Evolutionary conservation across 2,888 invertebrate genomes (phyloP).

Genomic region (Galeopsomyia nigrocyanea): DNA sequence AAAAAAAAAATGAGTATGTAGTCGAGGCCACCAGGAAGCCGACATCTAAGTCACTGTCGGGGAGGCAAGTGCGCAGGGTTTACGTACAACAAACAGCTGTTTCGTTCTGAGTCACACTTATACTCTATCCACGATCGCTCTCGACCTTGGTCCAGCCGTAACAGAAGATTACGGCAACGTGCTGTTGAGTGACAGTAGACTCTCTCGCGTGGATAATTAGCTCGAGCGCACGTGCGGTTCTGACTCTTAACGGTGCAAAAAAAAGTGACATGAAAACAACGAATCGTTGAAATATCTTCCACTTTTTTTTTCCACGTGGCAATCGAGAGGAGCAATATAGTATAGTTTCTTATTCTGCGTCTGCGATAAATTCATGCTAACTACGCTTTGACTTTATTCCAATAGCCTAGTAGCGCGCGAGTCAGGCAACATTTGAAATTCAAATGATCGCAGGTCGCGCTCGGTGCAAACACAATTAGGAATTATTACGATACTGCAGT

Average conservation of each 20-base stretch:
- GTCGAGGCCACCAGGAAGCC: conserved; percentile 66
- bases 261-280: not conserved
- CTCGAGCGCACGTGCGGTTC: conserved; percentile 36
- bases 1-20: conserved; percentile 25
- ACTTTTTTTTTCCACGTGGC: too few relatives aligned
- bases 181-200: conserved; percentile 27
- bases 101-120: conserved; percentile 54
- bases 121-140: conserved; percentile 2
- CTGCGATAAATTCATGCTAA: conserved; percentile 19
- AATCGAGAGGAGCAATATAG: too few relatives aligned
- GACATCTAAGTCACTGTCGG: conserved; percentile 58
- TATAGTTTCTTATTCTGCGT: too few relatives aligned
- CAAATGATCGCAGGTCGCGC: conserved; percentile 35
- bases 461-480: conserved; percentile 36
- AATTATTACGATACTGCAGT: conserved; percentile 26
- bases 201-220: conserved; percentile 28
- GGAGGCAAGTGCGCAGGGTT: conserved; percentile 15
- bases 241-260: conserved; percentile 36
- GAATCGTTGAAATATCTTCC: too few relatives aligned
- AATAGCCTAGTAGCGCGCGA: not conserved
- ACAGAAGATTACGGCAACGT: conserved; percentile 51
- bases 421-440: conserved; percentile 38
- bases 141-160: conserved; percentile 57
- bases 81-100: conserved; percentile 60
- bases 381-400: conserved; percentile 21